These are phyloP conservation scores for Aphidius colemani DNA, from an alignment of 2,888 invertebrate species.

Conservation along the genomic window DNA sequence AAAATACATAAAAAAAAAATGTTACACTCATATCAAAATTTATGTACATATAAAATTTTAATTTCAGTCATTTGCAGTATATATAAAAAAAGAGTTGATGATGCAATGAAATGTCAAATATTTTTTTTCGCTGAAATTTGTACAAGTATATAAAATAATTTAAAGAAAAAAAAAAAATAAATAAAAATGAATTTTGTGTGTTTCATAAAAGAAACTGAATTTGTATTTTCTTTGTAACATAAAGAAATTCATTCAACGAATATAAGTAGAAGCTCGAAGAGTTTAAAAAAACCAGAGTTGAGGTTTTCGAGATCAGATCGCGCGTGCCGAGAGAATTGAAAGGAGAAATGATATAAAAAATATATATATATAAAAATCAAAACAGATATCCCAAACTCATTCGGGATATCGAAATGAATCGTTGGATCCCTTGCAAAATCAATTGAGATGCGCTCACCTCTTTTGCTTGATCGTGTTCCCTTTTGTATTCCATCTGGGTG, in stretches of 20 bases:
- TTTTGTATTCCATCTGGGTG: slow-evolving; percentile 31
- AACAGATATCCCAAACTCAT: neutral
- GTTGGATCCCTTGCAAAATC: slow-evolving; percentile 31
- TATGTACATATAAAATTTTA: too few species aligned
- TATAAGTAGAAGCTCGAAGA: slow-evolving; percentile 1
- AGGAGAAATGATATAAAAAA: slow-evolving; percentile 3
- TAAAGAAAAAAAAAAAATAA: neutral
- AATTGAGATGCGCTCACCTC: slow-evolving; percentile 36
- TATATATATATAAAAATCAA: slow-evolving; percentile 1
- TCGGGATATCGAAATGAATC: slow-evolving; percentile 9
- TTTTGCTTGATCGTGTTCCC: slow-evolving; percentile 10
- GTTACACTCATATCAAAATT: too few species aligned
- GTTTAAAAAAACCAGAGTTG: slow-evolving; percentile 16
- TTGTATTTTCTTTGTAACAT: too few species aligned
- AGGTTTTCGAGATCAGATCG: slow-evolving; percentile 35
- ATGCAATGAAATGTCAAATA: too few species aligned
- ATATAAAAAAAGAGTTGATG: too few species aligned
- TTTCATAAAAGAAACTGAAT: neutral
- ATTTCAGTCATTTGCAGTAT: too few species aligned
- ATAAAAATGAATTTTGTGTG: slow-evolving; percentile 4
- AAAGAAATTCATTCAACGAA: too few species aligned
- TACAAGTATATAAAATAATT: too few species aligned
- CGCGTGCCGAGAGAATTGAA: slow-evolving; percentile 35
- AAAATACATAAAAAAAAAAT: too few species aligned
- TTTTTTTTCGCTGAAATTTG: too few species aligned